Conservation (phyloP, 2,888 invertebrate species). For the Poecilobothrus nobilitatus region DNA sequence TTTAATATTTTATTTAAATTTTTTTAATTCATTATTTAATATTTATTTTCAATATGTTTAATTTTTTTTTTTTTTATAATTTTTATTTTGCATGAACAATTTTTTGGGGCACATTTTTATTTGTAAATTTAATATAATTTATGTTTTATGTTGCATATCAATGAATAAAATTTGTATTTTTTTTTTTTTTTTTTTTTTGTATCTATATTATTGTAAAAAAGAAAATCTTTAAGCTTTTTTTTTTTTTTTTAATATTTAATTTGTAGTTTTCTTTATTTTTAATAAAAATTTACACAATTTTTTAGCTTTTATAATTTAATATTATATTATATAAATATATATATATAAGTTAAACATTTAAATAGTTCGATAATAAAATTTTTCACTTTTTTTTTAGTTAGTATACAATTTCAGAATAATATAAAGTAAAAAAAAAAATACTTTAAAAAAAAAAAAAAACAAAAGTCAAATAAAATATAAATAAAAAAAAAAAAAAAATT, state of each 20-base stretch:
- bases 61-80: no score
- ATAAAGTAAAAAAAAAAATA: not conserved
- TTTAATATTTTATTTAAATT: no score
- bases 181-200: not conserved
- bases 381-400: not conserved
- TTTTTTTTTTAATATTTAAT: not conserved
- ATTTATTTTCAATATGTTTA: no score
- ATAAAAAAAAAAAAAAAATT: not conserved
- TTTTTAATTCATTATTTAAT: no score
- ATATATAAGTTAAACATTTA: conserved; percentile 12
- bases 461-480: not conserved
- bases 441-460: not conserved
- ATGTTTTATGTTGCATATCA: not conserved
- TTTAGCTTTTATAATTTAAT: conserved; percentile 2
- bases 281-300: not conserved
- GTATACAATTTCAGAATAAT: not conserved
- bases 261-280: not conserved
- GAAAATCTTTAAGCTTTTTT: not conserved
- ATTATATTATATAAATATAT: conserved; percentile 20
- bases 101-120: not conserved
- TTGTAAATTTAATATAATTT: not conserved
- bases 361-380: not conserved
- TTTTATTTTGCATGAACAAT: not conserved
- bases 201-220: not conserved
- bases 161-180: no score